Evolutionary conservation across 1,140 invertebrate species (phyloP).

Genomic region (Trichonephila clavipes): DNA sequence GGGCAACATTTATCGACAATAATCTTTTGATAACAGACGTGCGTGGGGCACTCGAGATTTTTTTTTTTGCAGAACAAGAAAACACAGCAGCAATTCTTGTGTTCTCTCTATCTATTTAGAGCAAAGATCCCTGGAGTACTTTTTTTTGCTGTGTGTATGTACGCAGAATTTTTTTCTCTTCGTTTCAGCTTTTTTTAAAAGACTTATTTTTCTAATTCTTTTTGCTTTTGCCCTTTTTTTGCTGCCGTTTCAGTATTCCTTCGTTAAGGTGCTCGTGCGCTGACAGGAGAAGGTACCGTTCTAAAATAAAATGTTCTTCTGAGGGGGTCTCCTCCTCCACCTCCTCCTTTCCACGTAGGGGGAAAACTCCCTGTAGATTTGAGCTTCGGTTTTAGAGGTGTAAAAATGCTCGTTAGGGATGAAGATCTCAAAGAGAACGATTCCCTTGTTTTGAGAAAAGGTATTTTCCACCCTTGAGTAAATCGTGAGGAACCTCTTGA

Average conservation of each 20-base stretch:
- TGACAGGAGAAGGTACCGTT: conserved; percentile 25
- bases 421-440: conserved; percentile 17
- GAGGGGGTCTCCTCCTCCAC: background rate
- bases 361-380: conserved; percentile 14
- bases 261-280: conserved; percentile 31
- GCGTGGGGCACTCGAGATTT: background rate
- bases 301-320: conserved; percentile 49
- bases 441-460: conserved; percentile 16
- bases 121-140: background rate
- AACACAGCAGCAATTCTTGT: background rate
- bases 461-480: background rate
- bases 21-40: background rate
- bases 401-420: conserved; percentile 46
- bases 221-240: background rate
- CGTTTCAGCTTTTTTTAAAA: background rate
- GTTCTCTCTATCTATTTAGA: conserved; percentile 32
- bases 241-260: conserved; percentile 2
- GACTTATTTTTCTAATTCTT: conserved; percentile 52
- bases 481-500: background rate
- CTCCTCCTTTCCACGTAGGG: background rate
- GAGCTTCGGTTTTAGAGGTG: conserved; percentile 29
- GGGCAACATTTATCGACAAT: background rate
- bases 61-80: background rate
- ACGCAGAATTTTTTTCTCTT: background rate
- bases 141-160: background rate